Conservation (phyloP, 2,113 vertebrate genomes). For the Saimiri boliviensis region DNA sequence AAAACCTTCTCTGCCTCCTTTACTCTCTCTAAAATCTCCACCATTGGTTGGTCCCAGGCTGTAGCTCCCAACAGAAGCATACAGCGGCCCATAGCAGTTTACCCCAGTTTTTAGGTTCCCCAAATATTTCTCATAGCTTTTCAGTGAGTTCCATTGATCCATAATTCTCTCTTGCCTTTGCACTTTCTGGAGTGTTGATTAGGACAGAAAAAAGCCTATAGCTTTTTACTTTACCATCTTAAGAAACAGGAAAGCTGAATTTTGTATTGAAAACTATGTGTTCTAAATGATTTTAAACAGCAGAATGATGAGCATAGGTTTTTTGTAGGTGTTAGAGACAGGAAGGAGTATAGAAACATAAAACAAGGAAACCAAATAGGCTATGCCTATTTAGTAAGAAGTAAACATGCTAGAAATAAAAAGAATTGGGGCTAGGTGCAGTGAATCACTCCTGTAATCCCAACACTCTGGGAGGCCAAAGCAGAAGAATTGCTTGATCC, state of each 20-base stretch:
- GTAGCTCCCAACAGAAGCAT: neutral
- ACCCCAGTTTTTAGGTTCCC: neutral
- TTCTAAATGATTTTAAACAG: neutral
- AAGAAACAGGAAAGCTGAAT: neutral
- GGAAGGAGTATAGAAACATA: neutral
- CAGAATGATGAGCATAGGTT: neutral
- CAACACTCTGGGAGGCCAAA: no score
- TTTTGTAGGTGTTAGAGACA: neutral
- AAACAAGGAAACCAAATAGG: neutral
- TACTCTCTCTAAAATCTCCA: neutral
- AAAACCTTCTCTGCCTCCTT: neutral
- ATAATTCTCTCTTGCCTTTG: neutral
- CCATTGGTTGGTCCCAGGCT: accelerated
- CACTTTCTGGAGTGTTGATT: neutral
- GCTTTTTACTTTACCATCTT: neutral
- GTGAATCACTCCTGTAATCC: no score
- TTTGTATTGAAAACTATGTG: neutral
- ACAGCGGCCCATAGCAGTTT: neutral
- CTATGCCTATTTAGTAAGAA: neutral
- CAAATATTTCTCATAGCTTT: neutral
- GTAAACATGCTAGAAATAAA: neutral
- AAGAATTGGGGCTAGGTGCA: no score
- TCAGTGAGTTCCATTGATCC: neutral
- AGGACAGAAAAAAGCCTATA: neutral
- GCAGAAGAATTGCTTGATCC: no score